Conservation (phyloP, 2,888 invertebrate species). For the Drosophila rubida region DNA sequence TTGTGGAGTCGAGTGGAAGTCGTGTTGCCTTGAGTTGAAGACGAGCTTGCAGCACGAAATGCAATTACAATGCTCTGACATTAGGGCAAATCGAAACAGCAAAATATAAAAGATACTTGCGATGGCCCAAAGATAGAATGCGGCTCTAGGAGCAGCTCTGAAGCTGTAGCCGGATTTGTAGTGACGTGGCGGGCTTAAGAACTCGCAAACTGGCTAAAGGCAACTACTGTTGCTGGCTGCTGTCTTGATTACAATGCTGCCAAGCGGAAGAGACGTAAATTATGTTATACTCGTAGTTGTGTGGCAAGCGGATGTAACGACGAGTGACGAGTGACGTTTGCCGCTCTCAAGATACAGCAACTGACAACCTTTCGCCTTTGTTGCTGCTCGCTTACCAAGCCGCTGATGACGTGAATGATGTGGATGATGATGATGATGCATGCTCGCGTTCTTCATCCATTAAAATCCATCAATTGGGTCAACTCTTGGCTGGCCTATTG, state of each 20-base stretch:
- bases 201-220: conserved; percentile 33
- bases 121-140: conserved; percentile 33
- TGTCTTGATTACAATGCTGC: conserved; percentile 61
- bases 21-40: conserved; percentile 50
- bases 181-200: conserved; percentile 31
- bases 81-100: conserved; percentile 64
- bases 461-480: conserved; percentile 64
- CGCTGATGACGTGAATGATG: conserved; percentile 12
- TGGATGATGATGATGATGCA: conserved; percentile 7
- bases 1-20: conserved; percentile 32
- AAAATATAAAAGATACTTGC: not conserved
- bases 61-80: conserved; percentile 77
- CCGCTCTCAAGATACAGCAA: conserved; percentile 14
- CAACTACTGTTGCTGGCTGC: conserved; percentile 15
- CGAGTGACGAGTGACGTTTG: conserved; percentile 13
- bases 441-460: conserved; percentile 14
- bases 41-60: conserved; percentile 75
- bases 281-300: conserved; percentile 74
- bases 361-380: conserved; percentile 47
- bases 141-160: conserved; percentile 12
- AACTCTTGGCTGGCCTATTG: conserved; percentile 41
- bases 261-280: conserved; percentile 76
- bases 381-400: conserved; percentile 22
- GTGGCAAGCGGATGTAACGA: conserved; percentile 53
- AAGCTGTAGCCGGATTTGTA: conserved; percentile 34